Conservation (phyloP, 2,797 vertebrate species). For the Anguilla obscura region DNA sequence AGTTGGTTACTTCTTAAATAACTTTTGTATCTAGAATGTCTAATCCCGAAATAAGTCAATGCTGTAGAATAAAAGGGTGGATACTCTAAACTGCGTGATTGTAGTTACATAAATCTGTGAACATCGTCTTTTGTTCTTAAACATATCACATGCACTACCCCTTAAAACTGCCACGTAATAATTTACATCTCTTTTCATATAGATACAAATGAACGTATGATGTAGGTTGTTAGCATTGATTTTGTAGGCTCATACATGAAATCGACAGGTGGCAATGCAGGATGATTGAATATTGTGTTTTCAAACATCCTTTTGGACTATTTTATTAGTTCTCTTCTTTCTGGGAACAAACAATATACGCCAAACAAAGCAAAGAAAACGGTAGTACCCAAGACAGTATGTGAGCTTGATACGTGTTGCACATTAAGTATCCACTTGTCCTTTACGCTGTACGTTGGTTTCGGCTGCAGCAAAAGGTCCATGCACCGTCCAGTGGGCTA, state of each 20-base stretch:
- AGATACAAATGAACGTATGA: neutral
- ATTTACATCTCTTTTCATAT: neutral
- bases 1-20: neutral
- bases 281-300: constrained; percentile 1
- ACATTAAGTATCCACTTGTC: constrained; percentile 23
- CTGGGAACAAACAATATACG: neutral
- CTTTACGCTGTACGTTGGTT: constrained; percentile 13
- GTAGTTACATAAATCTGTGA: neutral
- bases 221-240: neutral
- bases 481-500: neutral
- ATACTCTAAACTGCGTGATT: neutral
- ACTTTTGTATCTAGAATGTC: neutral
- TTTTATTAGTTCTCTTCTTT: neutral
- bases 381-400: neutral
- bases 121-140: neutral
- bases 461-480: neutral
- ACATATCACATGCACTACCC: neutral
- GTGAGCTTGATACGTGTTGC: constrained; percentile 31
- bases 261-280: constrained; percentile 24
- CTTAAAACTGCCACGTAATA: neutral
- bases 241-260: neutral
- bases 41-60: neutral
- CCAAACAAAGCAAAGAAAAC: neutral
- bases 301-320: neutral
- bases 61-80: neutral